Base-by-base conservation (phyloP, 2,888 invertebrate species). In the Microplitis deprimator region DNA sequence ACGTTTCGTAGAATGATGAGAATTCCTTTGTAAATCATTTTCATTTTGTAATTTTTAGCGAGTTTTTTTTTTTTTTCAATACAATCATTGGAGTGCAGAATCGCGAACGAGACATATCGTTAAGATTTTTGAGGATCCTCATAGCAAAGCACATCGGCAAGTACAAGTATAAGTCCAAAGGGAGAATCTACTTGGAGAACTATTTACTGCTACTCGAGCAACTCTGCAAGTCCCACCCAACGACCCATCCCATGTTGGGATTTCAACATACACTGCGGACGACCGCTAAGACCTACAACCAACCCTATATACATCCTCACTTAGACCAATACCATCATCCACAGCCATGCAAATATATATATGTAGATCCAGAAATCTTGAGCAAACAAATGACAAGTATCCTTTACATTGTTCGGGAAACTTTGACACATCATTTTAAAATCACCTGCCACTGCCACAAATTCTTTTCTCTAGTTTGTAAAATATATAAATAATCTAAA, bases 191-290 rank as follows among this genome's bases (percentile, higher is more conserved):
- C 75, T 75, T 40, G 40, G 74, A 17, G 60, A 39, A 60, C 39
- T 61, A 75, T 61, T 68, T 41, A 68, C 61, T 60, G 68, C 59
- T 41, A 74, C 69, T 74, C 74, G 59, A 68, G 75, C 41, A 75
- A 75, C 68, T 69, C 61, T 29, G 69, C 62, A 61, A 69, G 69
- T 68, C 41, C 40, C 16, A 68, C 29, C 69, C 61, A 64, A 41
- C 75, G 68, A 61, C 62, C 75, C 41, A 69, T 60, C 75, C 41
- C 62, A 41, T 69, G 75, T 75, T 20, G 64, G 61, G 39, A 20
- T 68, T 75, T 69, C 20, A 68, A 75, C 69, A 69, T 75, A 69
- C 62, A 69, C 41, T 41, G 50, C 62, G 69, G 75, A 75, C 69
- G 69, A 75, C 75, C 75, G 29, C 75, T 75, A 69, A 75, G 75